Evolutionary conservation across 1,140 invertebrate species (phyloP), one percentile per base, ranked within the genome.

Genomic region (Drosophila biarmipes): DNA sequence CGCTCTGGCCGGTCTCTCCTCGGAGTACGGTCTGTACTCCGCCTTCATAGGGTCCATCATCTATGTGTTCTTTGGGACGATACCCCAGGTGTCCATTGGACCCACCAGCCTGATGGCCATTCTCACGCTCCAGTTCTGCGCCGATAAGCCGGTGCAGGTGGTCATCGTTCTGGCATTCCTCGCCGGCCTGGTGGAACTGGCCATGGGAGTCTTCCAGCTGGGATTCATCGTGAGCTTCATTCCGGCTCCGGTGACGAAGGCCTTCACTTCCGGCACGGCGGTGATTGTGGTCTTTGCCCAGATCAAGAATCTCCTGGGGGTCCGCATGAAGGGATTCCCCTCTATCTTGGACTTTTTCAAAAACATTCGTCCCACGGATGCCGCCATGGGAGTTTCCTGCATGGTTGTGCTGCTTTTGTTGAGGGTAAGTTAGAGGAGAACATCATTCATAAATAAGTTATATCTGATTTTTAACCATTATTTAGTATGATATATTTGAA

Each of bases 161-260:
- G 95, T 97, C 10, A 93, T 98, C 35, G 93, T 99, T 5, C 92
- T 98, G 2, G 94, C 95, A 10, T 96, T 98, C 73, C 89, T 97
- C 8, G 93, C 94, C 35, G 97, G 97, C 8, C 92, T 95, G 54
- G 93, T 98, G 6, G 96, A 97, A 89, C 92, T 98, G 4, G 11
- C 95, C 0, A 96, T 97, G 95, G 97, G 96, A 6, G 93, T 91
- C 90, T 91, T 92, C 7, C 89, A 90, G 43, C 35, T 91, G 51
- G 91, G 98, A 78, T 98, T 99, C 68, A 93, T 99, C 17, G 96
- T 99, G 49, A 97, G 98, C 92, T 99, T 98, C 91, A 98, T 99
- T 86, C 98, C 98, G 0, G 95, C 97, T 45, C 97, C 98, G 5
- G 98, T 99, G 12, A 98, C 98, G 0, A 97, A 97, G 54, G 97